These are phyloP conservation scores for Phortica variegata DNA, from an alignment of 1,140 invertebrate genomes.

Conservation along the genomic window DNA sequence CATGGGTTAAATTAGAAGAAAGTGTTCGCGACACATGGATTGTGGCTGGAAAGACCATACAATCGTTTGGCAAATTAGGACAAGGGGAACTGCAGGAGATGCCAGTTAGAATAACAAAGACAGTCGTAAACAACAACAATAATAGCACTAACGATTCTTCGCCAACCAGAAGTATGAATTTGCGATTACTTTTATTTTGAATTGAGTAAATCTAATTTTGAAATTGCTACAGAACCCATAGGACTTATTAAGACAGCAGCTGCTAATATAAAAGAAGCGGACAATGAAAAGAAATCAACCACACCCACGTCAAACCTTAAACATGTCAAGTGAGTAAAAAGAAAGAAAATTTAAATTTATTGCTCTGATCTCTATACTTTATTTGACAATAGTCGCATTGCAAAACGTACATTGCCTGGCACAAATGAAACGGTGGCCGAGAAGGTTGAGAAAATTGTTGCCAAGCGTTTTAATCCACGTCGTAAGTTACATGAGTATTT, in stretches of 20 bases:
- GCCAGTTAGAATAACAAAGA: slow-evolving; percentile 57
- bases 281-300: slow-evolving; percentile 36
- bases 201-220: too few relatives aligned
- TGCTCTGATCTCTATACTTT: not conserved
- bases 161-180: slow-evolving; percentile 2
- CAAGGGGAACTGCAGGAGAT: slow-evolving; percentile 53
- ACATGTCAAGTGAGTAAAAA: too few relatives aligned
- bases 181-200: not conserved
- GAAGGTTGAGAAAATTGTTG: slow-evolving; percentile 74
- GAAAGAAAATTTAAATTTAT: too few relatives aligned
- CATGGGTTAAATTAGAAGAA: slow-evolving; percentile 77
- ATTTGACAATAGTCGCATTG: slow-evolving; percentile 37
- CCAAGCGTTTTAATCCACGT: slow-evolving; percentile 76
- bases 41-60: slow-evolving; percentile 72
- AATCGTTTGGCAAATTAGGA: slow-evolving; percentile 65
- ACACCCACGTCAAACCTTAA: slow-evolving; percentile 19
- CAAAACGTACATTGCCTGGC: slow-evolving; percentile 44
- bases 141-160: slow-evolving; percentile 23
- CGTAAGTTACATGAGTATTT: slow-evolving; percentile 76
- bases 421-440: slow-evolving; percentile 43
- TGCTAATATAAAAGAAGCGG: slow-evolving; percentile 37
- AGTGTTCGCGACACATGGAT: slow-evolving; percentile 73
- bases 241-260: too few relatives aligned
- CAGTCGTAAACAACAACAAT: slow-evolving; percentile 42
- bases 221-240: too few relatives aligned